Conservation (phyloP, 1,140 invertebrate species). For the Meteorus sp. region DNA sequence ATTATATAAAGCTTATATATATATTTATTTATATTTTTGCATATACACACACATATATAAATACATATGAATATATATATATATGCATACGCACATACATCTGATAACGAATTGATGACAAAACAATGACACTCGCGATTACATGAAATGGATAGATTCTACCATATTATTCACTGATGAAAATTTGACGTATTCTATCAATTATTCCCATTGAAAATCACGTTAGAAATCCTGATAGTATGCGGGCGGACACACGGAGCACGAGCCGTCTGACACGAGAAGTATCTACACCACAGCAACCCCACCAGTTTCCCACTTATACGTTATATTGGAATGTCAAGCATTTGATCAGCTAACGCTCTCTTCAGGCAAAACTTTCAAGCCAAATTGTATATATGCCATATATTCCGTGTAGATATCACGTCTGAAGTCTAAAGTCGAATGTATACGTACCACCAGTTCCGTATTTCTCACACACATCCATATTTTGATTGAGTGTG, state of each 20-base stretch:
- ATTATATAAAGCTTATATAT: too few relatives aligned
- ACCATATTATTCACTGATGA: slow-evolving; percentile 7
- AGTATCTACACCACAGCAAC: slow-evolving; percentile 33
- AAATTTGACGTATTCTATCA: slow-evolving; percentile 18
- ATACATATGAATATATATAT: too few relatives aligned
- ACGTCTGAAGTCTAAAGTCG: slow-evolving; percentile 10
- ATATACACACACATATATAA: too few relatives aligned
- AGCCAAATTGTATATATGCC: slow-evolving; percentile 21
- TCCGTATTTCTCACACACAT: background rate
- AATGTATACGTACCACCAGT: slow-evolving; percentile 6
- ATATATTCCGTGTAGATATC: slow-evolving; percentile 22
- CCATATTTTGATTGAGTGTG: background rate
- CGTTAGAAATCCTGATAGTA: slow-evolving; percentile 50
- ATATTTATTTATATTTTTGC: too few relatives aligned
- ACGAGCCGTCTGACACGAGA: slow-evolving; percentile 53
- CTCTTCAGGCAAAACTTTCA: slow-evolving; percentile 47
- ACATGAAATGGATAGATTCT: background rate
- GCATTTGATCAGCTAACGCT: slow-evolving; percentile 39
- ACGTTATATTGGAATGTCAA: slow-evolving; percentile 51
- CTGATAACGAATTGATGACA: too few relatives aligned
- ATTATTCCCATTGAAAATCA: slow-evolving; percentile 50
- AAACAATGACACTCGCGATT: slow-evolving; percentile 4
- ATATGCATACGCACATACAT: too few relatives aligned
- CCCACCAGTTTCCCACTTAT: slow-evolving; percentile 29
- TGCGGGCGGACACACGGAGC: slow-evolving; percentile 46